Conservation (phyloP, 2,888 invertebrate species). For the Platynereis dumerilii region DNA sequence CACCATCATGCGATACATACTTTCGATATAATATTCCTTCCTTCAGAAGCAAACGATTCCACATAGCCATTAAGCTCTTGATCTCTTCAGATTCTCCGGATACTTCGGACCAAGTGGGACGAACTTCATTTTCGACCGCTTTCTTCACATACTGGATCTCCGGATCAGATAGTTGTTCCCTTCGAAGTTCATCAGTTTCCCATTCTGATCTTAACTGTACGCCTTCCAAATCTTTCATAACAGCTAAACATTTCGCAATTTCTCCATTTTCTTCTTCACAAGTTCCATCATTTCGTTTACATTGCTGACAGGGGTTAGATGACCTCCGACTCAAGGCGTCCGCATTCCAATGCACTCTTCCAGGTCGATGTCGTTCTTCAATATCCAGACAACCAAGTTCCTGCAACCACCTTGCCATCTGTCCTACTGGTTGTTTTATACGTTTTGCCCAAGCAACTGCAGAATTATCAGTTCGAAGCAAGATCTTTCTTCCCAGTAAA, state of each 20-base stretch:
- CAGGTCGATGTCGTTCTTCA: constrained; percentile 24
- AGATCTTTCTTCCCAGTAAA: constrained; percentile 27
- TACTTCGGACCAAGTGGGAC: constrained; percentile 19
- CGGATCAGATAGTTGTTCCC: no score
- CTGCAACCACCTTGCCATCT: constrained; percentile 33
- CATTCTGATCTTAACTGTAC: no score
- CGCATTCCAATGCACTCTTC: constrained; percentile 28
- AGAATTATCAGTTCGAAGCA: constrained; percentile 31
- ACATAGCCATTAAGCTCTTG: constrained; percentile 35
- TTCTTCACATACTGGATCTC: no score
- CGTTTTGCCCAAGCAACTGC: constrained; percentile 30
- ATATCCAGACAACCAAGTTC: constrained; percentile 22
- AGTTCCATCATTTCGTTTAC: no score
- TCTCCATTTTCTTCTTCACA: neutral
- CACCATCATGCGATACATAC: constrained; percentile 20
- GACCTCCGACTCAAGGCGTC: constrained; percentile 31
- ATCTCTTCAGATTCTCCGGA: constrained; percentile 11
- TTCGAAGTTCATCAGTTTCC: no score
- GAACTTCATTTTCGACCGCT: no score
- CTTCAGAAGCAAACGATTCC: constrained; percentile 33
- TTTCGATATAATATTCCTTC: constrained; percentile 32
- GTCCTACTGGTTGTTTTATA: constrained; percentile 29
- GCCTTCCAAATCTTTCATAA: neutral
- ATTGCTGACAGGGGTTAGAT: neutral
- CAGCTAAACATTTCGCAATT: no score